Base-by-base conservation (phyloP, 2,797 vertebrate species). In the Urophycis tenuis region DNA sequence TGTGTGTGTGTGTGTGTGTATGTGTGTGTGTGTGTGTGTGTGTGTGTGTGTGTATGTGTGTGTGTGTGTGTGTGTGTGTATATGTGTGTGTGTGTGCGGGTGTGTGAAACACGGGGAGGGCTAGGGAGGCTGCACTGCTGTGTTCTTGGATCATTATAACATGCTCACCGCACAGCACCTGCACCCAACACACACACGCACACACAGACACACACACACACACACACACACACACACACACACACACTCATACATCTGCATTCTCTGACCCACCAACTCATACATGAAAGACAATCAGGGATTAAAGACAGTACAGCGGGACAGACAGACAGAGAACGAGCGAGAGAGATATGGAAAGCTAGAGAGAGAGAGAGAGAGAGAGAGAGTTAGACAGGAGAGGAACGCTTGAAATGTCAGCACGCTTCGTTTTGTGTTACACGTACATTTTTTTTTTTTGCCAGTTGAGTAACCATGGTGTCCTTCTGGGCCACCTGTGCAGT, bases 161-260 rank as follows among this genome's bases (percentile, higher is more conserved):
- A 91, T 80, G 88, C 89, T 91, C 88, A 89, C 80, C 45, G 85
- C 88, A 87, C 88, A 89, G 82, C 85, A 78, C 77, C 79, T 41
- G 71, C 77, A 60, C 67, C 45, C 39, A 49, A 41, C 72, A 31
- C 75, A 70, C 64, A 75, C 64, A 71, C 64, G 71, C 77, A 79
- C 29, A 75, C 67, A 80, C 14, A 79, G 5, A 78, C 69, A 77
- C 39, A 71, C 75, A 77, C 76, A 75, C 33, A 75, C 53, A 60
- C 32, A 35, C 74, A 75, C 22, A 67, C 32, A 34, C 31, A 34
- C 22, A 34, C 74, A 75, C 49, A 33, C 49, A 31, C 64, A 39
- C 64, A 70, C 72, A 74, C 71, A 53, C 30, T 71, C 77, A 39
- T 34, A 69, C 49, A 64, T 78, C 71, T 71, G 60, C 80, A 80